Evolutionary conservation across 2,797 vertebrate genomes (phyloP), one percentile per base, ranked within the genome.

Genomic region (Neoniphon sammara): DNA sequence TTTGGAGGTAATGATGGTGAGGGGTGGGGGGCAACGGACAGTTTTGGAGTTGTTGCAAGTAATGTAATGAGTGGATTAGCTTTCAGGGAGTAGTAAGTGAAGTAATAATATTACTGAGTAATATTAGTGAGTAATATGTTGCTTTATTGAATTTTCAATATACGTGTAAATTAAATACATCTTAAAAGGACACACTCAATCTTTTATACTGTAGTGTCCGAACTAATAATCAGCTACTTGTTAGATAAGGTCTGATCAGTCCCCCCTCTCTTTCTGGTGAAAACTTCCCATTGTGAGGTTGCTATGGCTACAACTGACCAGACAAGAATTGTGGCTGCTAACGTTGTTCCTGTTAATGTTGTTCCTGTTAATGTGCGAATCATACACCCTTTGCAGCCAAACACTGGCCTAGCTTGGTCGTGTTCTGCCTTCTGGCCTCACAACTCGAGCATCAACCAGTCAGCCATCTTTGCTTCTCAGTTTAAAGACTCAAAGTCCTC

Each of bases 341-440:
- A 79, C 66, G 54, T 68, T 84, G 81, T 89, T 88, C 71, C 7
- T 1, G 52, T 39, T 66, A 71, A 79, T 69, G 54, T 68, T 84
- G 81, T 89, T 88, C 82, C 83, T 77, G 82, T 82, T 66, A 87
- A 36, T 18, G 77, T 2, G 57, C 81, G 78, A 90, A 82, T 80
- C 68, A 58, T 75, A 84, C 56, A 70, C 57, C 3, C 15, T 75
- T 79, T 80, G 42, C 67, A 73, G 77, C 81, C 75, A 83, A 65
- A 67, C 27, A n/a, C 46, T 0, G 3, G 31, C 63, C 44, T 72
- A 14, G 58, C 36, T 66, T 11, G 1, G 61, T 75, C 36, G 63
- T 11, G 1, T 58, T 75, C 56, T 53, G 73, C 73, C 80, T 75
- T 87, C 85, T 88, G 85, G 78, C 49, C 61, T 82, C 62, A 70